These are phyloP conservation scores for Cydia strobilella DNA, from an alignment of 1,140 invertebrate genomes.

Conservation along the genomic window DNA sequence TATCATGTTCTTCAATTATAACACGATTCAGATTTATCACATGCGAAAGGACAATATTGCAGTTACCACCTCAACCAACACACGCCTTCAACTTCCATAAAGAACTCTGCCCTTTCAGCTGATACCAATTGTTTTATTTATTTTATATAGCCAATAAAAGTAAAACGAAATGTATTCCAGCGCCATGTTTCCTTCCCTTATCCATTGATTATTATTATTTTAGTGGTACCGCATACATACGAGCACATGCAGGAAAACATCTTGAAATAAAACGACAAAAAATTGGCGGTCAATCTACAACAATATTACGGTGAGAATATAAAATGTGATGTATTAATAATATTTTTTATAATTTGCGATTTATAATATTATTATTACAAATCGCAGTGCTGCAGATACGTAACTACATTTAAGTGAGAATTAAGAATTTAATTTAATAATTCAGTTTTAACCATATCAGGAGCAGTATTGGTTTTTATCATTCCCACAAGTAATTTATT, in stretches of 20 bases:
- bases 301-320: too few species aligned
- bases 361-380: too few species aligned
- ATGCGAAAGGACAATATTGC: neutral
- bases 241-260: neutral
- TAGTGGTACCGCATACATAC: neutral
- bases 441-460: too few species aligned
- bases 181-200: neutral
- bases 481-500: too few species aligned
- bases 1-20: neutral
- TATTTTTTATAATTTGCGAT: too few species aligned
- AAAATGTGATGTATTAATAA: too few species aligned
- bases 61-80: neutral
- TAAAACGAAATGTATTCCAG: neutral
- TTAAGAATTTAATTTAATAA: too few species aligned
- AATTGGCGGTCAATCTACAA: too few species aligned
- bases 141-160: constrained; percentile 9
- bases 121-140: constrained; percentile 1
- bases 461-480: too few species aligned
- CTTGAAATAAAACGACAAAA: constrained; percentile 28
- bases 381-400: too few species aligned
- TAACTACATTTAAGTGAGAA: too few species aligned
- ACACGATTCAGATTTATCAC: neutral
- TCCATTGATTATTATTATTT: neutral
- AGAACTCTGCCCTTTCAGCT: neutral
- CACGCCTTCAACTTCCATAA: neutral